Evolutionary conservation across 2,797 vertebrate genomes (phyloP).

Genomic region (Holocentrus rufus): DNA sequence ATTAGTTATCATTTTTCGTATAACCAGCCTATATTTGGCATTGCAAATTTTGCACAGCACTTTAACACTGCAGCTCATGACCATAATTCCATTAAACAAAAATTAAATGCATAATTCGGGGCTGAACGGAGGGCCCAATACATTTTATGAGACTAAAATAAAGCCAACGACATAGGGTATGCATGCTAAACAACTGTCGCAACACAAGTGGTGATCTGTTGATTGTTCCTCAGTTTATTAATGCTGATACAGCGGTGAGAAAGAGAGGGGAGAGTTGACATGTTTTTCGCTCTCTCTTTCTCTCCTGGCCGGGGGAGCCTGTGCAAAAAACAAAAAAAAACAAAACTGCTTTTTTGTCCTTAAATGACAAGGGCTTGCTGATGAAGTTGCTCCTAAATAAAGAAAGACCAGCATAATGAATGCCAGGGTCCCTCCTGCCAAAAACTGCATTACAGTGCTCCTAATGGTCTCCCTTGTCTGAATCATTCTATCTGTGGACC

Average conservation of each 20-base stretch:
- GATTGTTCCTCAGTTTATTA: conserved; percentile 40
- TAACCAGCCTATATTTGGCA: conserved; percentile 19
- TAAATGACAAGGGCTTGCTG: conserved; percentile 66
- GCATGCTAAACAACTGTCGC: neutral
- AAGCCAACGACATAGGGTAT: conserved; percentile 25
- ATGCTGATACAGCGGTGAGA: conserved; percentile 12
- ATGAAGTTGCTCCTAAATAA: conserved; percentile 73
- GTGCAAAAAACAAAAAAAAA: conserved; percentile 12
- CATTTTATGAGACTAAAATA: conserved; percentile 52
- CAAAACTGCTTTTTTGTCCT: conserved; percentile 50
- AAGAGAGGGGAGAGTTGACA: conserved; percentile 4
- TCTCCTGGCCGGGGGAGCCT: conserved; percentile 19
- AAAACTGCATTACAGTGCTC: conserved; percentile 72
- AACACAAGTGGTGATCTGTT: conserved; percentile 9
- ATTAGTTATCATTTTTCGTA: conserved; percentile 28
- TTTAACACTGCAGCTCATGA: conserved; percentile 50
- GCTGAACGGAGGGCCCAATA: conserved; percentile 46
- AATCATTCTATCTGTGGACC: conserved; percentile 50
- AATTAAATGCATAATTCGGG: conserved; percentile 62
- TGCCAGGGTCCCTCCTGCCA: conserved; percentile 58
- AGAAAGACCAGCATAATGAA: conserved; percentile 64
- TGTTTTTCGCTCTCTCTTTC: conserved; percentile 7
- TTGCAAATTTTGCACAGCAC: conserved; percentile 46
- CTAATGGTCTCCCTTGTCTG: conserved; percentile 62
- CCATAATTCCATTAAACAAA: conserved; percentile 48